Evolutionary conservation across 1,140 invertebrate genomes (phyloP), one percentile per base, ranked within the genome.

Genomic region (Armadillidium nasatum): DNA sequence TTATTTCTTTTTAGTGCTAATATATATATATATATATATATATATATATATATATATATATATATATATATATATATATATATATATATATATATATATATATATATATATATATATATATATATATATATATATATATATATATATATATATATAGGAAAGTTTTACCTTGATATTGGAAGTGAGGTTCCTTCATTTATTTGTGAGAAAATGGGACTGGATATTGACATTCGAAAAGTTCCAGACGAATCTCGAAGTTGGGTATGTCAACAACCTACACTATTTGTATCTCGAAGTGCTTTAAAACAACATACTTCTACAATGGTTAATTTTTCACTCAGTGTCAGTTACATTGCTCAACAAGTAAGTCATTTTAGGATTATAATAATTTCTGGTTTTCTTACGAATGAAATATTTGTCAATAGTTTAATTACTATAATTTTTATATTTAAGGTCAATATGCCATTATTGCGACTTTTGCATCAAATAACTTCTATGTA

Each of bases 401-500:
- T 33, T 33, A 3, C 6, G 6, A 33, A 6, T 1, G 6, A 33
- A 33, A 33, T 33, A 6, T 33, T 33, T 33, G 33, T 33, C n/a
- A n/a, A n/a, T n/a, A n/a, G 33, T 33, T 33, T 33, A 33, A 33
- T 33, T 33, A 33, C 33, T 33, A 33, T 33, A 33, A 33, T 33
- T 33, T 33, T 33, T 72, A 77, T 79, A 66, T 73, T 54, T n/a
- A 84, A 91, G 88, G 91, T 95, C 9, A 98, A 98, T 83, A 97
- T 98, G 95, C 95, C 96, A 0, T 85, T 99, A 50, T 85, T 99
- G 23, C 86, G 96, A 74, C 87, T 99, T 23, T 87, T 98, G 54
- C 95, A 98, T 87, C 96, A 99, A 86, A 96, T 99, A 80, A 94
- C 92, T 80, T 96, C 95, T 78, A 97, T 98, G 94, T 96, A 97